Conservation (phyloP, 2,797 vertebrate genomes). For the Nothura maculosa region DNA sequence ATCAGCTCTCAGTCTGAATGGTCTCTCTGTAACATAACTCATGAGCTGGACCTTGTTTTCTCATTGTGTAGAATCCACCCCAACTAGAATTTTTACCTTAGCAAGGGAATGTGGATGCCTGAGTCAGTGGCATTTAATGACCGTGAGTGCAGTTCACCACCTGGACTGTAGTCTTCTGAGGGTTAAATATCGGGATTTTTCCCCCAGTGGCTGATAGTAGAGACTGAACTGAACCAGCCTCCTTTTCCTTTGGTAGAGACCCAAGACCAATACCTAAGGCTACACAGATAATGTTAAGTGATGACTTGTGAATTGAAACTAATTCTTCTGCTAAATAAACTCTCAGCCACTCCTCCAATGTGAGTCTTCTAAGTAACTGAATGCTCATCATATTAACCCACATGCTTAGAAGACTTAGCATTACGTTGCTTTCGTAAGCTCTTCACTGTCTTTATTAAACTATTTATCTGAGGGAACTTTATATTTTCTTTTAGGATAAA, state of each 20-base stretch:
- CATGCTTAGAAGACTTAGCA: neutral
- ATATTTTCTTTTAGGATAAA: conserved; percentile 85
- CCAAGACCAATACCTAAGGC: neutral
- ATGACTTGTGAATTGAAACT: neutral
- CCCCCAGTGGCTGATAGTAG: neutral
- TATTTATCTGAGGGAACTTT: conserved; percentile 79
- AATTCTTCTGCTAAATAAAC: neutral
- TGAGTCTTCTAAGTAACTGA: neutral
- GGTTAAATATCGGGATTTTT: neutral
- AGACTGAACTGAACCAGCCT: neutral
- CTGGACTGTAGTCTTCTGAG: neutral
- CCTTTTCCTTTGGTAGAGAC: neutral
- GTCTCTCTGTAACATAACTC: neutral
- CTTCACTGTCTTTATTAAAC: conserved; percentile 72
- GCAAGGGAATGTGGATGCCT: neutral
- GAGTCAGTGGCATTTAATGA: neutral
- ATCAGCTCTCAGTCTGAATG: neutral
- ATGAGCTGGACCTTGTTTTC: neutral
- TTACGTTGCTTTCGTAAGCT: neutral
- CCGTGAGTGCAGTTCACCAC: neutral
- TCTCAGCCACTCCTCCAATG: neutral
- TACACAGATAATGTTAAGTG: neutral
- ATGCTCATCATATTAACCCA: neutral
- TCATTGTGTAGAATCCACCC: neutral
- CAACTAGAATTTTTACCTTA: neutral